Conservation (phyloP, 2,888 invertebrate species). For the Habroteleia sp. region DNA sequence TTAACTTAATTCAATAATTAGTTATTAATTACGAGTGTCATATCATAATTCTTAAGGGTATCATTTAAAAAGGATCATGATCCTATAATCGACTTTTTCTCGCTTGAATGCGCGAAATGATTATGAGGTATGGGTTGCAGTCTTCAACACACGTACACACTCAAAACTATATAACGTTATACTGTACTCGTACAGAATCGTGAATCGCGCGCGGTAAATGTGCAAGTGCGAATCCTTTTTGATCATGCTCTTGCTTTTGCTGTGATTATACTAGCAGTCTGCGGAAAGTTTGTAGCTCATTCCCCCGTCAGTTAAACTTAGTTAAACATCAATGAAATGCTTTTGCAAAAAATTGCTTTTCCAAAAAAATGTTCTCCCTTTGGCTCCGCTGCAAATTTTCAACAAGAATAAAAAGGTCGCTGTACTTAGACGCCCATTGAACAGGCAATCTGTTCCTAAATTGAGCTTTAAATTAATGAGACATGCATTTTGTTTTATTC, state of each 20-base stretch:
- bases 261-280: conserved; percentile 50
- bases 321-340: conserved; percentile 28
- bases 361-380: conserved; percentile 9
- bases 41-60: conserved; percentile 23
- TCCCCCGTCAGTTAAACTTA: conserved; percentile 34
- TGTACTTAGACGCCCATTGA: no score
- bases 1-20: conserved; percentile 11
- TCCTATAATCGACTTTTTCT: conserved; percentile 55
- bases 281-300: conserved; percentile 46
- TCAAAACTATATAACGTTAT: conserved; percentile 25
- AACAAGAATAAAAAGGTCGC: background rate
- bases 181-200: conserved; percentile 19
- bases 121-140: conserved; percentile 51
- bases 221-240: conserved; percentile 60
- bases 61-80: conserved; percentile 50
- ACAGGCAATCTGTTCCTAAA: no score
- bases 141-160: conserved; percentile 24
- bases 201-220: conserved; percentile 42
- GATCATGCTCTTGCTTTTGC: conserved; percentile 50
- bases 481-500: no score
- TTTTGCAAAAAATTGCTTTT: conserved; percentile 19
- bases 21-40: conserved; percentile 29
- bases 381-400: conserved; percentile 7
- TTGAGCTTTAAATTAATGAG: no score
- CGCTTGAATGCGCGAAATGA: conserved; percentile 57